phyloP scores from a whole-genome alignment of 1,140 invertebrate genomes.

The Temnothorax curvispinosus region DNA sequence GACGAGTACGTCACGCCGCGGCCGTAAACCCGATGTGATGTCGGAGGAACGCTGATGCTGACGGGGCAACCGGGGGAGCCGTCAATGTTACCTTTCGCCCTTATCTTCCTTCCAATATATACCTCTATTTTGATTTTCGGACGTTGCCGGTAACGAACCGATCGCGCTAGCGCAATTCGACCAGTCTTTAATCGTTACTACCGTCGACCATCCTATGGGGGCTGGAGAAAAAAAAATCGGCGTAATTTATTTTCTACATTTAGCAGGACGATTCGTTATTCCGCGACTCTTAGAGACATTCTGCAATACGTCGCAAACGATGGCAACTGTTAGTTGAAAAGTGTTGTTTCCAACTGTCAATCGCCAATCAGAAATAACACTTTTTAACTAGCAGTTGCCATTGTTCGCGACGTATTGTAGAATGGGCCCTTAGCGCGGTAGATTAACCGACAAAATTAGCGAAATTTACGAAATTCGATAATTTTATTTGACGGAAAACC shows the following conservation, averaged over 20 bases:
- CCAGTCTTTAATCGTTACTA: slow-evolving; percentile 1
- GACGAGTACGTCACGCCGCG: slow-evolving; percentile 84
- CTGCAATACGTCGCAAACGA: no score
- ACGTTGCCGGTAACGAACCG: slow-evolving; percentile 27
- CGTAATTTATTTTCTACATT: not conserved
- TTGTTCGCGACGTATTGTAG: no score
- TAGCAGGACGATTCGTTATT: not conserved
- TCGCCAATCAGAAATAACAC: no score
- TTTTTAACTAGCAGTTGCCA: no score
- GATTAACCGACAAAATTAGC: not conserved
- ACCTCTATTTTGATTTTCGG: slow-evolving; percentile 61
- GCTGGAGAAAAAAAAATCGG: not conserved
- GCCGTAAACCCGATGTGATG: slow-evolving; percentile 84
- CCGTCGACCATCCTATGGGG: not conserved
- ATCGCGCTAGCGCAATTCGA: not conserved
- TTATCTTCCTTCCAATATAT: slow-evolving; percentile 67
- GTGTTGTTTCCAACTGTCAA: no score
- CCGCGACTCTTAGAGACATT: not conserved
- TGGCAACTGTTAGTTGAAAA: no score
- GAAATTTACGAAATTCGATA: not conserved
- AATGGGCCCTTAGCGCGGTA: not conserved
- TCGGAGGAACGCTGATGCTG: slow-evolving; percentile 82
- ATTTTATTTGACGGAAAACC: not conserved
- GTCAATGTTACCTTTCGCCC: slow-evolving; percentile 81
- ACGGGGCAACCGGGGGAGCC: slow-evolving; percentile 83